Base-by-base conservation (phyloP, 1,140 invertebrate genomes). In the Adoxophyes honmai region DNA sequence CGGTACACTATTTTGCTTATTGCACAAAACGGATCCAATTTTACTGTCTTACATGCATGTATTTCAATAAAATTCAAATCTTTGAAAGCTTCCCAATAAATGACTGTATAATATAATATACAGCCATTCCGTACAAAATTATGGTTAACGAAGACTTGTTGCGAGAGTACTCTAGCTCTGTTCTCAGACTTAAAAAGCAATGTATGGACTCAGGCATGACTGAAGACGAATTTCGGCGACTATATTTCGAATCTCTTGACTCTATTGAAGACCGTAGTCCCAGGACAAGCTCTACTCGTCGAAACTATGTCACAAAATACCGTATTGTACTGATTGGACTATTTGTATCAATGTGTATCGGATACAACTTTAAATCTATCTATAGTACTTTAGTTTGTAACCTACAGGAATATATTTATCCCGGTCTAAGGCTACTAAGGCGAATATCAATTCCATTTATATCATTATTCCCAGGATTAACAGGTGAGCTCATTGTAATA, bases 321-420 rank as follows among this genome's bases (percentile, higher is more conserved):
- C 53, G 21, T 56, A 16, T 60, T 28, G 5, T 69, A 53, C 28
- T 76, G 4, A n/a, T 70, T 13, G 37, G 52, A 11, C 37, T 67
- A 9, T 1, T 73, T 53, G 34, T 71, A 57, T 10, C 42, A 34
- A 14, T 56, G 1, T 66, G 57, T 59, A 15, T 63, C 13, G 28
- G 61, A 18, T 80, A 68, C 51, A 70, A 81, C 57, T 72, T 64
- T 68, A 91, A 90, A 64, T 75, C 85, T 14, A 87, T 92, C 18
- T 80, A 84, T 48, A 91, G 84, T 70, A 82, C 90, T 62, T 59
- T 93, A 55, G 73, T 92, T 55, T 91, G 92, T 68, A 91, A 93
- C 81, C 71, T 93, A 33, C 93, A 94, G 84, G 92, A 92, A 70
- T 91, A 91, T 66, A 93, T 94, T 73, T 94, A 94, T 89, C 93